Percentiles rank a stretch among this genome's conserved stretches.
phyloP scores from a whole-genome alignment of 2,113 vertebrate genomes.

The Nothobranchius kuhntae region DNA sequence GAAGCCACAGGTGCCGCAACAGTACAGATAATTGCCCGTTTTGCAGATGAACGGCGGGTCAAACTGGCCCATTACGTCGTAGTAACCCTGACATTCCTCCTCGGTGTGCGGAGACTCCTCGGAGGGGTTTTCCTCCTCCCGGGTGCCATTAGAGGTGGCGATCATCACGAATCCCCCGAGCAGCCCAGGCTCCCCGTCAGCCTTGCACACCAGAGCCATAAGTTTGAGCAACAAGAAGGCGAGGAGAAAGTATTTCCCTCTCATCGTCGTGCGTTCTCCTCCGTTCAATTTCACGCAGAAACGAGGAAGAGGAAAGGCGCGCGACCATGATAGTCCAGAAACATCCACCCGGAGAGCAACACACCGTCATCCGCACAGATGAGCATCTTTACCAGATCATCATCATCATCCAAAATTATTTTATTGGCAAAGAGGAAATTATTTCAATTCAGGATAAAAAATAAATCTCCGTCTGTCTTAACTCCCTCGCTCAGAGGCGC shows the following conservation, averaged over 20 bases:
- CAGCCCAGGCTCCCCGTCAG: slow-evolving; percentile 90
- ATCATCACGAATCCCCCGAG: slow-evolving; percentile 92
- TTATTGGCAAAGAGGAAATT: neutral
- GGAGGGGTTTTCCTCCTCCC: slow-evolving; percentile 83
- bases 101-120: slow-evolving; percentile 89
- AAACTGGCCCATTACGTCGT: slow-evolving; percentile 99
- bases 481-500: slow-evolving; percentile 9
- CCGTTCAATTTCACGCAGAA: slow-evolving; percentile 63
- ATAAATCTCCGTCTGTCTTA: neutral
- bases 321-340: slow-evolving; percentile 70
- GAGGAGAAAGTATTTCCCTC: slow-evolving; percentile 86
- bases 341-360: slow-evolving; percentile 65
- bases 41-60: slow-evolving; percentile 97
- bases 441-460: neutral
- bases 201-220: slow-evolving; percentile 89
- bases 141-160: slow-evolving; percentile 89
- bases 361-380: slow-evolving; percentile 66
- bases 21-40: slow-evolving; percentile 95
- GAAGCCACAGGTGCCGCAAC: slow-evolving; percentile 99
- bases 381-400: slow-evolving; percentile 59
- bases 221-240: slow-evolving; percentile 93
- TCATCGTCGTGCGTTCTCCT: slow-evolving; percentile 71
- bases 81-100: slow-evolving; percentile 95
- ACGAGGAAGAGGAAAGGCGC: slow-evolving; percentile 52
- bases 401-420: slow-evolving; percentile 34